A percentile compares a stretch with the other conserved stretches of the same genome.
Conservation (phyloP, 2,888 invertebrate species). For the Allophyes oxyacanthae region DNA sequence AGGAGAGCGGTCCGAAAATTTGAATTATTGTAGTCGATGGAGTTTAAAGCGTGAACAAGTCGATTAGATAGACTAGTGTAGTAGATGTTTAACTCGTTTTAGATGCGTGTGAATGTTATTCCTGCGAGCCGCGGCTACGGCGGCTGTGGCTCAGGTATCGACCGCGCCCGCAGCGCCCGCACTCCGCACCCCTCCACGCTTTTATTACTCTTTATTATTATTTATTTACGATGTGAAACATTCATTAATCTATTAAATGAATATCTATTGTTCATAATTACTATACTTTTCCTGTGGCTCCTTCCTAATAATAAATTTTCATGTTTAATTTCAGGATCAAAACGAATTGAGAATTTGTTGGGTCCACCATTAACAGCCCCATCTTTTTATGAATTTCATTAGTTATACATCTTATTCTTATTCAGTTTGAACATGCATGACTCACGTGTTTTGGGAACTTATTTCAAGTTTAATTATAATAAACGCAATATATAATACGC, state of each 20-base stretch:
- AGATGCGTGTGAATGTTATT: constrained; percentile 63
- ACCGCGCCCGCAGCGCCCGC: constrained; percentile 76
- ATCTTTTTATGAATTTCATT: constrained; percentile 22
- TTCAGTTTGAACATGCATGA: constrained; percentile 31
- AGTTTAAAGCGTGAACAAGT: constrained; percentile 61
- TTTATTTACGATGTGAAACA: constrained; percentile 60
- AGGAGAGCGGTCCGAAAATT: constrained; percentile 30
- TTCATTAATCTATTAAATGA: constrained; percentile 40
- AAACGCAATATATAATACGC: constrained; percentile 44
- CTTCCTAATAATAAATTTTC: constrained; percentile 1
- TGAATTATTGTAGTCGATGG: constrained; percentile 55
- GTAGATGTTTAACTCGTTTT: constrained; percentile 59
- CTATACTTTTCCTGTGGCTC: constrained; percentile 4
- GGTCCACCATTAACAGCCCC: constrained; percentile 8
- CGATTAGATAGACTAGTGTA: constrained; percentile 59
- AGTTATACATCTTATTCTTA: constrained; percentile 5
- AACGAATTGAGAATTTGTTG: background rate
- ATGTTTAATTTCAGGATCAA: constrained; percentile 1
- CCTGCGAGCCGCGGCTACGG: constrained; percentile 34
- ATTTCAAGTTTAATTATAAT: constrained; percentile 37
- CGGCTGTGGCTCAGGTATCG: constrained; percentile 69
- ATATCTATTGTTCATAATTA: constrained; percentile 35
- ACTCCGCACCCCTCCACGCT: constrained; percentile 55
- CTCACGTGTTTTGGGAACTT: constrained; percentile 33
- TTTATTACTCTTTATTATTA: constrained; percentile 61